Conservation (phyloP, 2,888 invertebrate species). For the Sinotaia quadrata region DNA sequence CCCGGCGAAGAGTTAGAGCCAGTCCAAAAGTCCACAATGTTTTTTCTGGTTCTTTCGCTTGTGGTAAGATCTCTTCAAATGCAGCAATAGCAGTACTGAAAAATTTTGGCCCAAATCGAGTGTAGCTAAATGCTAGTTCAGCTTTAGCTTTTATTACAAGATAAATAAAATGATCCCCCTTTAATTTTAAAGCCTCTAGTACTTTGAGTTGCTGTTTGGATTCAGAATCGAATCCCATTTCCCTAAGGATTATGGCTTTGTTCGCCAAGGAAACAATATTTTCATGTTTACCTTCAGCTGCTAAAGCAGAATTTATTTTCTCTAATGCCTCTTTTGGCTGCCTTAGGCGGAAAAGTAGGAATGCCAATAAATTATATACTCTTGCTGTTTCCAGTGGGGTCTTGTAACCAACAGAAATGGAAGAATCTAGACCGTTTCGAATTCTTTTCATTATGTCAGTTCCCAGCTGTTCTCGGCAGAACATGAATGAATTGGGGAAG, state of each 20-base stretch:
- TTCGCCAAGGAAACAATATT: constrained; percentile 17
- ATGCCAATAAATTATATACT: constrained; percentile 3
- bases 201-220: background rate
- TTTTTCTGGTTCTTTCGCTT: constrained; percentile 4
- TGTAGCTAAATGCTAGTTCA: constrained; percentile 15
- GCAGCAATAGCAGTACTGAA: background rate
- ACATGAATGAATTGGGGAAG: no score
- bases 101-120: constrained; percentile 2
- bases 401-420: constrained; percentile 10
- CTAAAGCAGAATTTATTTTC: background rate
- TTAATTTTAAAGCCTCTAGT: background rate
- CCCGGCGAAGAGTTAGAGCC: background rate
- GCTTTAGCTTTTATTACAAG: constrained; percentile 10
- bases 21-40: constrained; percentile 10
- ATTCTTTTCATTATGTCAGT: background rate
- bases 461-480: background rate
- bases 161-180: background rate
- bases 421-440: background rate
- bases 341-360: background rate
- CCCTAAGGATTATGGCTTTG: constrained; percentile 16
- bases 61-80: constrained; percentile 5
- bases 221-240: background rate
- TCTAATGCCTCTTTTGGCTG: background rate
- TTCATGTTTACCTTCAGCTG: background rate
- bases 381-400: constrained; percentile 5